phyloP scores from a whole-genome alignment of 2,888 invertebrate genomes.

The Hypena proboscidalis region DNA sequence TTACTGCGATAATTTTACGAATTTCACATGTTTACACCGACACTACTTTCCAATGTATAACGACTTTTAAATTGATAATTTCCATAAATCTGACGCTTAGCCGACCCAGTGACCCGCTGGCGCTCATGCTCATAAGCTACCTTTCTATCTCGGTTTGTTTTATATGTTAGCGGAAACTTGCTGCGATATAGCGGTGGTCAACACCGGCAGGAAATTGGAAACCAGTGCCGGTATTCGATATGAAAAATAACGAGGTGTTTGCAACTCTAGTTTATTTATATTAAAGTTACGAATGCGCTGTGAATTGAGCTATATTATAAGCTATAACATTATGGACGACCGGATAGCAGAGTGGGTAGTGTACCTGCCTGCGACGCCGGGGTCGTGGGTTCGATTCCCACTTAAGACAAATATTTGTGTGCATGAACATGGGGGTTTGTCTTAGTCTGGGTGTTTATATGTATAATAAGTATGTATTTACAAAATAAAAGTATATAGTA shows the following conservation, averaged over 20 bases:
- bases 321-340: no score
- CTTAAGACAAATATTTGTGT: no score
- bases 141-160: slow-evolving; percentile 62
- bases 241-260: slow-evolving; percentile 29
- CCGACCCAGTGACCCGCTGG: slow-evolving; percentile 60
- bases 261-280: slow-evolving; percentile 1
- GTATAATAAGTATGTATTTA: no score
- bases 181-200: slow-evolving; percentile 45
- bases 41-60: slow-evolving; percentile 32
- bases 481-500: no score
- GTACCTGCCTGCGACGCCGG: no score
- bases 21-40: slow-evolving; percentile 16
- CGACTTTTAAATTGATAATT: slow-evolving; percentile 39
- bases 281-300: no score
- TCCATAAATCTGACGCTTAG: slow-evolving; percentile 42
- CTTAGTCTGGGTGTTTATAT: no score
- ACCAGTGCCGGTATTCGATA: slow-evolving; percentile 26
- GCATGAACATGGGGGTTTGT: no score
- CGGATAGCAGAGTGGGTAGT: no score
- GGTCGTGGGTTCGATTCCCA: no score
- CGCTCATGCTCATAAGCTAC: slow-evolving; percentile 40
- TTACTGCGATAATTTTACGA: slow-evolving; percentile 2
- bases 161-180: slow-evolving; percentile 58
- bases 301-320: no score
- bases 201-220: slow-evolving; percentile 53